Conservation (phyloP, 2,888 invertebrate genomes). For the Amaurobius ferox region DNA sequence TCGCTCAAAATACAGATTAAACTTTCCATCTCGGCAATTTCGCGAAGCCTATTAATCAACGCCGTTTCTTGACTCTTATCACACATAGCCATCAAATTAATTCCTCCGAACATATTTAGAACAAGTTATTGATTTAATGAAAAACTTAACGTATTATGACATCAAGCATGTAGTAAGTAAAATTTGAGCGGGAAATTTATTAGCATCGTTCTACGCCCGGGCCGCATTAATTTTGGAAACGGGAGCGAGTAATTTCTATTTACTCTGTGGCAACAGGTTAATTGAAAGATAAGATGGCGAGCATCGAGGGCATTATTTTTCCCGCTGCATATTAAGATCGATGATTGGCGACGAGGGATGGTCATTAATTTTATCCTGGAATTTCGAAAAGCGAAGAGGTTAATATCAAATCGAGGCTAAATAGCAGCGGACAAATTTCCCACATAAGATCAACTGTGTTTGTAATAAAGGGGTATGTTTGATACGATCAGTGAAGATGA, state of each 20-base stretch:
- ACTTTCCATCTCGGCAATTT: not conserved
- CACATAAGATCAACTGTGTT: too few relatives aligned
- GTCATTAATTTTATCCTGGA: constrained; percentile 1
- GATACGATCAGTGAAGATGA: too few relatives aligned
- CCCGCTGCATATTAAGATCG: not conserved
- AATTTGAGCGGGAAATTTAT: not conserved
- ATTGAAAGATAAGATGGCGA: constrained; percentile 3
- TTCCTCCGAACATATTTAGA: not conserved
- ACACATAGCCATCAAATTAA: not conserved
- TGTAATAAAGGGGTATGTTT: too few relatives aligned
- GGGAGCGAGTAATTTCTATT: constrained; percentile 3
- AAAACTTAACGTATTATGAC: constrained; percentile 10
- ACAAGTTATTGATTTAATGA: not conserved
- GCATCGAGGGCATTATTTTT: not conserved
- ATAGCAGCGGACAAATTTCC: too few relatives aligned
- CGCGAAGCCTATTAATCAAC: not conserved
- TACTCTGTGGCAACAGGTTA: constrained; percentile 10
- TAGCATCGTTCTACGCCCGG: not conserved
- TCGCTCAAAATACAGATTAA: not conserved
- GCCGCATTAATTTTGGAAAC: not conserved
- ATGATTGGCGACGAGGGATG: not conserved
- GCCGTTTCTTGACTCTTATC: not conserved
- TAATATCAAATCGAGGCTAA: not conserved
- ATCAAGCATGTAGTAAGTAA: not conserved
- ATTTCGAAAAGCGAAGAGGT: not conserved